Base-by-base conservation (phyloP, 2,888 invertebrate species). In the Resseliella maxima region DNA sequence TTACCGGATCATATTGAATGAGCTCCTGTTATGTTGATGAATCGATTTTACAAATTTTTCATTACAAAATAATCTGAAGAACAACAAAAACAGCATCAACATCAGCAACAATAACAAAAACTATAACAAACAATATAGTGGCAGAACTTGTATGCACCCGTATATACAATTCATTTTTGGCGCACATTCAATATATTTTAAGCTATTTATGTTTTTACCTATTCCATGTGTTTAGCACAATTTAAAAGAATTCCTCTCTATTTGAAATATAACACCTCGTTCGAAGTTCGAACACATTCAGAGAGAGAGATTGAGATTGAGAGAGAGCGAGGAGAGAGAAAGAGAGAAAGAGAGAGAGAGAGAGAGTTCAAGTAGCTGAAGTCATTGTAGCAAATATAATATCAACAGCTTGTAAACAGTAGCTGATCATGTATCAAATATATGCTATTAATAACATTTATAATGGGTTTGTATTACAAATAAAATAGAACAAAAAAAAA, bases 391-490 rank as follows among this genome's bases (percentile, higher is more conserved):
- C 72, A 72, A 72, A 72, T 50, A 50, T 12, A 50, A 18, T 50
- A 50, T 50, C 12, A 15, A 72, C 31, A 72, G 31, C 10, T 5
- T 72, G 31, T 72, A 10, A 3, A 72, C 72, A 59, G 59, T 59
- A 72, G 72, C 72, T 72, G 59, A 59, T 59, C 59, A 59, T 72
- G 72, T 72, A 72, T 72, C 72, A 72, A 72, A 72, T 72, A 72
- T 35, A 72, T 12, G 2, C 72, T 72, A 72, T 72, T 72, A 72
- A 72, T 72, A 72, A 72, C n/a, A 72, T 72, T 83, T 83, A 38
- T 36, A 36, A 83, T 83, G 38, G 83, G 83, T 83, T 83, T 83
- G 24, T 83, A 38, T 83, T 83, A 83, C 83, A 83, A 36, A 36
- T 83, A 83, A 83, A 38, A 31, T 18, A 5, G 31, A 35, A 2